A percentile compares a stretch with the other conserved stretches of the same genome.
These are phyloP conservation scores for Panulirus ornatus DNA, from an alignment of 1,140 invertebrate genomes.

Conservation along the genomic window DNA sequence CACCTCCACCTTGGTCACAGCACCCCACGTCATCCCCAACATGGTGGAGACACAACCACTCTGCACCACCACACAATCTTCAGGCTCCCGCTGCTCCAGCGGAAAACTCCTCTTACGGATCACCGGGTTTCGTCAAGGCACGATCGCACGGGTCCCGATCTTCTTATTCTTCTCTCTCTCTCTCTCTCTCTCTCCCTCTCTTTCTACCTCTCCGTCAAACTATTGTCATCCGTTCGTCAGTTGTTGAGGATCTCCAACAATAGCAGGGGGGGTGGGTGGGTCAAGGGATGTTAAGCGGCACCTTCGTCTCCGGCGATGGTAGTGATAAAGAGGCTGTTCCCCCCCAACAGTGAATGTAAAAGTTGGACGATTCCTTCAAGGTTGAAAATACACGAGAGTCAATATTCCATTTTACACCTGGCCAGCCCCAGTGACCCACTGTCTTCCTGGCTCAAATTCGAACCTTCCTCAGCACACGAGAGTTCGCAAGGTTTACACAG, in stretches of 20 bases:
- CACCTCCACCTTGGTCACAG: constrained; percentile 61
- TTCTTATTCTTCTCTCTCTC: constrained; percentile 1
- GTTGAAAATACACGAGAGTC: constrained; percentile 57
- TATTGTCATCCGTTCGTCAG: constrained; percentile 35
- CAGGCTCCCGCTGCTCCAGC: not conserved
- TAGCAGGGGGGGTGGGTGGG: not conserved
- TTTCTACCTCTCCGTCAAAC: constrained; percentile 9
- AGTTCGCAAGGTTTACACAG: not conserved
- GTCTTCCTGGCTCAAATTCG: not conserved
- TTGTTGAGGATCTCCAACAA: constrained; percentile 8
- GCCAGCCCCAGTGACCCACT: not conserved
- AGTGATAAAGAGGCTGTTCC: constrained; percentile 40
- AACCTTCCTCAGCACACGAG: too few species aligned
- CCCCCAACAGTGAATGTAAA: constrained; percentile 64
- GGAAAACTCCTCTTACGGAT: not conserved
- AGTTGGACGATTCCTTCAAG: constrained; percentile 61
- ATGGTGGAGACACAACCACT: constrained; percentile 32
- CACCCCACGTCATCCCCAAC: constrained; percentile 62
- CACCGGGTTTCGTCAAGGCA: not conserved
- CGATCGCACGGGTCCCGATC: not conserved
- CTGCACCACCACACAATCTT: not conserved
- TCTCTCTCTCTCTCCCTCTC: not conserved
- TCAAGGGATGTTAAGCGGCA: too few species aligned
- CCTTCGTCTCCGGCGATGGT: constrained; percentile 8
- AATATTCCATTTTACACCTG: constrained; percentile 50